A percentile compares a stretch with the other conserved stretches of the same genome.
phyloP scores from a whole-genome alignment of 2,797 vertebrate genomes.

The Xyrichtys novacula region DNA sequence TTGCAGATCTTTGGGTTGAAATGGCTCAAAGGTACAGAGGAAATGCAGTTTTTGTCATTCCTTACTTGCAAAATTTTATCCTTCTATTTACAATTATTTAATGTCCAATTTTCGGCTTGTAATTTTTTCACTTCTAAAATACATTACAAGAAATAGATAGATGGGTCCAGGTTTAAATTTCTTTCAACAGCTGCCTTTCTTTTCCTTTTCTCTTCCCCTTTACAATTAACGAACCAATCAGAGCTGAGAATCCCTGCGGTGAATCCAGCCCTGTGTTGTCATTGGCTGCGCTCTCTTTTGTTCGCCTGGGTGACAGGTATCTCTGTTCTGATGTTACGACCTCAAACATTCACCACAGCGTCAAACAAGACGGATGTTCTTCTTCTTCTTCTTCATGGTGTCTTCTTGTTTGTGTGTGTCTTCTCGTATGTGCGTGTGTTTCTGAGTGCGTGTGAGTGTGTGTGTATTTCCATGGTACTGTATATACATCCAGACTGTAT shows the following conservation, averaged over 20 bases:
- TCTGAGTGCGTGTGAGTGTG: constrained; percentile 51
- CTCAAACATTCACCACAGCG: constrained; percentile 18
- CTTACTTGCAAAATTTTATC: too few species aligned
- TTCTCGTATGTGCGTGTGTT: constrained; percentile 29
- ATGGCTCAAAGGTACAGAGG: neutral
- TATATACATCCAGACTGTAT: constrained; percentile 84
- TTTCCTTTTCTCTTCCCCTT: neutral
- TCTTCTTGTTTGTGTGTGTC: constrained; percentile 67
- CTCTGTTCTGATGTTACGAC: constrained; percentile 27
- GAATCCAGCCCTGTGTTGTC: constrained; percentile 52
- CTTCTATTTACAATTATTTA: too few species aligned
- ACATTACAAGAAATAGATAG: too few species aligned
- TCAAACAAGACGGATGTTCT: constrained; percentile 55
- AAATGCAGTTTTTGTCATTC: too few species aligned
- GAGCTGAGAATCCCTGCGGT: constrained; percentile 29
- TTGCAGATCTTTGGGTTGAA: too few species aligned
- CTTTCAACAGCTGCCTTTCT: neutral
- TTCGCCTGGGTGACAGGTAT: constrained; percentile 41
- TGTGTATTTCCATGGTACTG: constrained; percentile 77
- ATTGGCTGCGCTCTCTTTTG: constrained; percentile 41
- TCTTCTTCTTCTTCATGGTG: constrained; percentile 61
- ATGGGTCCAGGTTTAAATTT: constrained; percentile 24
- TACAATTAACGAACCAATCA: constrained; percentile 50
- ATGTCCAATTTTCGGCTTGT: too few species aligned
- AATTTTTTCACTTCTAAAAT: too few species aligned